Evolutionary conservation across 2,113 vertebrate species (phyloP).

Genomic region (Naja naja): DNA sequence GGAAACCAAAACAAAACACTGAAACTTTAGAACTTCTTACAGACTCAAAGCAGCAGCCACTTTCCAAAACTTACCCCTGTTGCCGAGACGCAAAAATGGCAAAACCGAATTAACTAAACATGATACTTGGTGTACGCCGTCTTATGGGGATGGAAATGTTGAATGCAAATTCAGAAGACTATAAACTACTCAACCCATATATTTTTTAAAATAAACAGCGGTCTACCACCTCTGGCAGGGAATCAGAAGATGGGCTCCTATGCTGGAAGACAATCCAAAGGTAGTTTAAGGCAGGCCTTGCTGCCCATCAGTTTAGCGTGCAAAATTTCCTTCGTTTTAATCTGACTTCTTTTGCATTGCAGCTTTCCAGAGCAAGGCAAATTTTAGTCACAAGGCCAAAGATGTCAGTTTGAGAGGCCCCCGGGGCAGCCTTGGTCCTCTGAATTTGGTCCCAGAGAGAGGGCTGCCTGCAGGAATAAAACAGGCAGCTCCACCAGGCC

Average conservation of each 20-base stretch:
- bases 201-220: too few relatives aligned
- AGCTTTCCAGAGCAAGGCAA: not conserved
- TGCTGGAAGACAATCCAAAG: not conserved
- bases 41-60: conserved; percentile 17
- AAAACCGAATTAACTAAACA: not conserved
- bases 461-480: not conserved
- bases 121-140: not conserved
- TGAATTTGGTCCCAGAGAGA: not conserved
- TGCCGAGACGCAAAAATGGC: rapidly evolving
- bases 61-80: conserved; percentile 22
- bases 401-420: not conserved
- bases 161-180: not conserved
- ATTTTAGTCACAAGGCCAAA: not conserved
- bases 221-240: not conserved
- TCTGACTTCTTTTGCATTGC: too few relatives aligned
- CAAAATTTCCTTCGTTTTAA: not conserved
- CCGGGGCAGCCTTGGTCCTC: not conserved
- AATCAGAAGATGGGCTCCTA: too few relatives aligned
- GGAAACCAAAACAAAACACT: not conserved
- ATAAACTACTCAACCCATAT: not conserved
- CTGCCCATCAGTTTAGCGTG: not conserved
- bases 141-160: rapidly evolving
- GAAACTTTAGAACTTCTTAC: not conserved
- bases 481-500: not conserved
- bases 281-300: not conserved